A percentile compares a stretch with the other conserved stretches of the same genome.
These are phyloP conservation scores for Zoanthus solanderi DNA, from an alignment of 92 coral and sea anemone species.

Conservation along the genomic window DNA sequence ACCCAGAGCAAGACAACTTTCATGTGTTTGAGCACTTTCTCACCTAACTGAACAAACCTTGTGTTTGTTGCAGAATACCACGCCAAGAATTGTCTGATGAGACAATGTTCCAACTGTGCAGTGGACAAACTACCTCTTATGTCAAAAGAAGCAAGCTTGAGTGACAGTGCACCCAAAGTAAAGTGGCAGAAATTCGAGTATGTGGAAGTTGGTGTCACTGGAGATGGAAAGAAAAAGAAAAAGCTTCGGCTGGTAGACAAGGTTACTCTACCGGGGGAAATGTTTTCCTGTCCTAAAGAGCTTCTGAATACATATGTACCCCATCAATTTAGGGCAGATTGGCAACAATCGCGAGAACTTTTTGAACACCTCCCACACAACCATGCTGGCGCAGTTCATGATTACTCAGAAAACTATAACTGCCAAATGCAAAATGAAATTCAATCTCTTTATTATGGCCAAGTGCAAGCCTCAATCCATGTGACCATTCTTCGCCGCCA, in stretches of 20 bases:
- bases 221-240: not conserved
- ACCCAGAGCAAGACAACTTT: too few relatives aligned
- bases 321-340: slow-evolving; percentile 50
- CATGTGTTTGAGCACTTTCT: slow-evolving; percentile 3
- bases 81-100: slow-evolving; percentile 12
- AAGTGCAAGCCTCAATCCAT: slow-evolving; percentile 22
- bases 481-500: slow-evolving; percentile 11
- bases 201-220: slow-evolving; percentile 10
- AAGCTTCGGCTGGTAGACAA: not conserved
- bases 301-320: slow-evolving; percentile 9
- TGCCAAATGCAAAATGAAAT: slow-evolving; percentile 45
- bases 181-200: slow-evolving; percentile 30
- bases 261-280: slow-evolving; percentile 37
- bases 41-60: not conserved
- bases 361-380: slow-evolving; percentile 36
- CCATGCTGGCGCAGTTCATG: slow-evolving; percentile 20
- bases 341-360: slow-evolving; percentile 35
- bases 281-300: slow-evolving; percentile 30
- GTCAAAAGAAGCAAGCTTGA: not conserved
- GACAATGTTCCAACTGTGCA: slow-evolving; percentile 10
- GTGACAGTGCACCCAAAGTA: not conserved
- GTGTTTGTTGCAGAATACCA: slow-evolving; percentile 24
- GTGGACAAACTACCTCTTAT: not conserved
- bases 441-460: slow-evolving; percentile 39
- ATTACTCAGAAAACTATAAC: slow-evolving; percentile 10